phyloP scores from a whole-genome alignment of 1,140 invertebrate species.

The Megalonaias nervosa region DNA sequence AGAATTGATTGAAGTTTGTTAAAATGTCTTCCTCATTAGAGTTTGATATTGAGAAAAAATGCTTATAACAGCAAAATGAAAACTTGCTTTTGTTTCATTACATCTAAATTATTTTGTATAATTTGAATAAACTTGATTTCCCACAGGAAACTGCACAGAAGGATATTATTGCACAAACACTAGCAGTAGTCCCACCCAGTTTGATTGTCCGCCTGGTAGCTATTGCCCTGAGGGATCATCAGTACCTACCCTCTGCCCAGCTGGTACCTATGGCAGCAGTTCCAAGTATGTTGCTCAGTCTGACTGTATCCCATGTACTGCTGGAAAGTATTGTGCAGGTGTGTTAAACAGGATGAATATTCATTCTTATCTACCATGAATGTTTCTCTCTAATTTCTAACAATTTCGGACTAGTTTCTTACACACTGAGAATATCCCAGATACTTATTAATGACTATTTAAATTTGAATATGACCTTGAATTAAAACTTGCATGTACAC shows the following conservation, averaged over 20 bases:
- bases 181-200: constrained; percentile 55
- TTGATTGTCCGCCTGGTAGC: constrained; percentile 60
- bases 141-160: constrained; percentile 59
- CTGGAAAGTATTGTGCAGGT: constrained; percentile 66
- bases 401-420: too few species aligned
- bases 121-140: not conserved
- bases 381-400: too few species aligned
- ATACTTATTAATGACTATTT: too few species aligned
- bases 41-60: too few species aligned
- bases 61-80: not conserved
- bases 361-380: too few species aligned
- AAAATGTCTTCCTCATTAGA: too few species aligned
- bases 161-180: constrained; percentile 67
- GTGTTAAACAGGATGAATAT: not conserved
- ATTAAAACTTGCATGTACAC: too few species aligned
- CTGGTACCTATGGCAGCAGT: constrained; percentile 60
- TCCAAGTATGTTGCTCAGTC: constrained; percentile 40
- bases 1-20: too few species aligned
- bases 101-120: not conserved
- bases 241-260: constrained; percentile 57
- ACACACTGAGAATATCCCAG: too few species aligned
- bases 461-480: too few species aligned
- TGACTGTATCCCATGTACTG: constrained; percentile 67
- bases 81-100: not conserved
- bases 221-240: constrained; percentile 62